A percentile compares a stretch with the other conserved stretches of the same genome.
Conservation (phyloP, 2,888 invertebrate species). For the Luffia ferchaultella region DNA sequence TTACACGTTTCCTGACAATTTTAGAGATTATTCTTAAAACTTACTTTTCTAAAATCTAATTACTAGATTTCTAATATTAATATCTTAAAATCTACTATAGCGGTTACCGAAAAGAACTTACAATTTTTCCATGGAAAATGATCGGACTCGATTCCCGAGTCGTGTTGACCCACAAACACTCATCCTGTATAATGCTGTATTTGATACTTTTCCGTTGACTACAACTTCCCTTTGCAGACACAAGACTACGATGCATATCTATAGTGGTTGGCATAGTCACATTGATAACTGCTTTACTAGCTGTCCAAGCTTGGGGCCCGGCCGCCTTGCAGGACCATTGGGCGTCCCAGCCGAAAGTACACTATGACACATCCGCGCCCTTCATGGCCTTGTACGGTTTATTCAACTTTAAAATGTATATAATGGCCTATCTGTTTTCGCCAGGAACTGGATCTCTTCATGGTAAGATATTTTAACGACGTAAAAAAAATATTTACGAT, state of each 20-base stretch:
- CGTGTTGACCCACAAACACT: too few species aligned
- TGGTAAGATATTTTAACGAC: slow-evolving; percentile 63
- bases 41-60: too few species aligned
- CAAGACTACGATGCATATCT: slow-evolving; percentile 90
- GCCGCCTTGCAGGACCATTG: slow-evolving; percentile 94
- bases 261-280: slow-evolving; percentile 84
- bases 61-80: too few species aligned
- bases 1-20: too few species aligned
- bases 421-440: slow-evolving; percentile 94
- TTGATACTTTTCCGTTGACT: too few species aligned
- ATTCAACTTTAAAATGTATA: slow-evolving; percentile 92
- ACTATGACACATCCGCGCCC: slow-evolving; percentile 91
- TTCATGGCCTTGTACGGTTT: slow-evolving; percentile 96
- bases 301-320: slow-evolving; percentile 85
- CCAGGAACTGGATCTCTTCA: slow-evolving; percentile 83
- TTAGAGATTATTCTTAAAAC: too few species aligned
- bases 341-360: slow-evolving; percentile 86
- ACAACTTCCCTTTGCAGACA: slow-evolving; percentile 84
- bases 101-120: too few species aligned
- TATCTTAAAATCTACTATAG: too few species aligned
- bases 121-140: too few species aligned
- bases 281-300: slow-evolving; percentile 76
- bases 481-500: neutral
- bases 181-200: too few species aligned
- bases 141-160: too few species aligned